Conservation (phyloP, 2,888 invertebrate species). For the Ecdyonurus torrentis region DNA sequence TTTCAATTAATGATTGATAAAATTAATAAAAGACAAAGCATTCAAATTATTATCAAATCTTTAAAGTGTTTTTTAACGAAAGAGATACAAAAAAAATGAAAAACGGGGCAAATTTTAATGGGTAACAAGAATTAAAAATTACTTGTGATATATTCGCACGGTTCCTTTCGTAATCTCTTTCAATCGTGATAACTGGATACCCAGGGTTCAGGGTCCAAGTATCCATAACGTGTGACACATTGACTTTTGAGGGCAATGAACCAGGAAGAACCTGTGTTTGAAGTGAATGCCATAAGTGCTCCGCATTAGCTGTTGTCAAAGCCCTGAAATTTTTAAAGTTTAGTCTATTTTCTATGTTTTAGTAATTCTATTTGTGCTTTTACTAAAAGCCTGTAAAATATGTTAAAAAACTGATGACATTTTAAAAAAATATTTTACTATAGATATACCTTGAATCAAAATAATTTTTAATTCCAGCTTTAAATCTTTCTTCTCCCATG, state of each 20-base stretch:
- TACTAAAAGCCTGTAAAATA: no score
- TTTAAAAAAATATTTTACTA: background rate
- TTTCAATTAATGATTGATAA: no score
- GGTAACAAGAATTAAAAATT: no score
- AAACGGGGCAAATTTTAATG: no score
- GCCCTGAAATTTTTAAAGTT: background rate
- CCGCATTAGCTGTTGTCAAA: constrained; percentile 24
- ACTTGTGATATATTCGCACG: constrained; percentile 18
- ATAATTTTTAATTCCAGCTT: background rate
- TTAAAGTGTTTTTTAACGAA: no score
- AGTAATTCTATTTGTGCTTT: no score
- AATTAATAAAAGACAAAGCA: no score
- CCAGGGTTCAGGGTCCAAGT: constrained; percentile 59
- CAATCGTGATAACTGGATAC: constrained; percentile 44
- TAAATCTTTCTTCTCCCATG: background rate
- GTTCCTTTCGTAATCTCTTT: constrained; percentile 30
- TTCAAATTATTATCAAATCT: no score
- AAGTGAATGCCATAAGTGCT: constrained; percentile 30
- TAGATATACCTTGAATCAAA: constrained; percentile 27
- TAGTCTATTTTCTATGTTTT: background rate
- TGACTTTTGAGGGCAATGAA: constrained; percentile 26
- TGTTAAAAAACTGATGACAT: no score
- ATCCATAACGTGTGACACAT: constrained; percentile 44
- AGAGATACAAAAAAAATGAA: no score
- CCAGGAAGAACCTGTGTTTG: constrained; percentile 20